Percentiles rank a stretch among this genome's conserved stretches.
Evolutionary conservation across 2,113 vertebrate genomes (phyloP).

Genomic region (Cairina moschata): DNA sequence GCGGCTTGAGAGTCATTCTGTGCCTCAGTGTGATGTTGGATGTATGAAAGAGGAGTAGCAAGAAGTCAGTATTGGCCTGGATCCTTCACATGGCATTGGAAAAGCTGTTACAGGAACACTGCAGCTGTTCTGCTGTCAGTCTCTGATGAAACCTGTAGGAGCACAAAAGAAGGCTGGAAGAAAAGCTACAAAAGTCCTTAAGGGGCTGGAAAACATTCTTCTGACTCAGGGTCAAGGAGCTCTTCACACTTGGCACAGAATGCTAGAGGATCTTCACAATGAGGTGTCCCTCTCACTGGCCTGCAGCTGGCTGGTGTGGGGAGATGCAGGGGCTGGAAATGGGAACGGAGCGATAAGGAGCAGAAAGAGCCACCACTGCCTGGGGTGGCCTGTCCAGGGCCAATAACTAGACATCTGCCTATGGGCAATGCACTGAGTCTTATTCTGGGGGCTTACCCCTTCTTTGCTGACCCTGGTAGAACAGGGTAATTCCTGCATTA

Average conservation of each 20-base stretch:
- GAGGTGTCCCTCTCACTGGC: accelerated
- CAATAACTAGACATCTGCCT: neutral
- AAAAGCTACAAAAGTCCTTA: neutral
- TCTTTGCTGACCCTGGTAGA: neutral
- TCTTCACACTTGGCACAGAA: neutral
- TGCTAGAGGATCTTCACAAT: neutral
- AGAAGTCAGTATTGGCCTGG: conserved; percentile 51
- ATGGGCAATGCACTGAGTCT: neutral
- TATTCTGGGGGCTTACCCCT: neutral
- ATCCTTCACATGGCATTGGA: conserved; percentile 26
- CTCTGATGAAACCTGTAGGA: neutral
- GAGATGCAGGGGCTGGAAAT: neutral
- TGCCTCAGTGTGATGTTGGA: neutral
- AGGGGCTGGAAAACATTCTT: neutral
- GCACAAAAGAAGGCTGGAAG: conserved; percentile 4
- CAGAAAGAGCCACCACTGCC: neutral
- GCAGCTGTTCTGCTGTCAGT: conserved; percentile 23
- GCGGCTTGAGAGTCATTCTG: neutral
- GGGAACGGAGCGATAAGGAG: neutral
- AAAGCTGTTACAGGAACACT: conserved; percentile 32
- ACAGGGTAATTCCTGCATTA: neutral
- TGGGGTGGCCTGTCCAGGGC: neutral
- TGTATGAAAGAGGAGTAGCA: conserved; percentile 7
- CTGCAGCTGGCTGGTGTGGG: neutral
- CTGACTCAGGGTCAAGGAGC: neutral